Evolutionary conservation across 2,888 invertebrate species (phyloP), one percentile per base, ranked within the genome.

Genomic region (Bhutanitis thaidina): DNA sequence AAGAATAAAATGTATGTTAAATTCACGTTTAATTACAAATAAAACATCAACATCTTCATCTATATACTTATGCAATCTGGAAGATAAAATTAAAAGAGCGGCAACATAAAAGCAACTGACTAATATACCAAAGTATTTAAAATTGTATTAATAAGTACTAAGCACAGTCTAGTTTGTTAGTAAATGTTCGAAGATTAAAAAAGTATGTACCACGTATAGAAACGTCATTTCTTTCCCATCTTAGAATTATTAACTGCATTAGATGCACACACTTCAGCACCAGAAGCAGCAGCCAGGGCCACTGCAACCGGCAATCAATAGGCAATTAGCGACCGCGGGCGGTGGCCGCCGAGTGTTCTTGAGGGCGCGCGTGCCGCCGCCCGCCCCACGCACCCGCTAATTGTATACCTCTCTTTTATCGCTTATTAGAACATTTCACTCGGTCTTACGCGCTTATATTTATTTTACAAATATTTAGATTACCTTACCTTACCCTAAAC

Each of bases 301-400:
- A 37, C 34, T 38, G 46, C 43, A 49, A 54, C 54, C 52, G 48
- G 54, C 61, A 70, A 70, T 70, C 70, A 72, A 69, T 74, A 64
- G 67, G 71, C 76, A 79, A 80, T 79, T 78, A 78, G 67, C 61
- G 64, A 69, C 74, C 70, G 64, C 72, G 68, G 61, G 61, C 64
- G 66, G 53, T 52, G 63, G 58, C 53, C 55, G 52, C 58, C 56
- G 67, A 74, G 74, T 62, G 72, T 64, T 62, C 74, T 74, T 65
- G 64, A 75, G 66, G 58, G 67, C 59, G 67, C 75, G 69, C 70
- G 72, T 67, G 70, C 65, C 64, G 56, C 61, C 63, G 64, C 63
- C 61, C 55, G 54, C 62, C 55, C 62, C 52, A 56, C 62, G 56
- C 60, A 45, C 44, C 39, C 57, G 60, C 72, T 76, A 70, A 79